phyloP scores from a whole-genome alignment of 2,888 invertebrate species.

The Drosophila testacea region DNA sequence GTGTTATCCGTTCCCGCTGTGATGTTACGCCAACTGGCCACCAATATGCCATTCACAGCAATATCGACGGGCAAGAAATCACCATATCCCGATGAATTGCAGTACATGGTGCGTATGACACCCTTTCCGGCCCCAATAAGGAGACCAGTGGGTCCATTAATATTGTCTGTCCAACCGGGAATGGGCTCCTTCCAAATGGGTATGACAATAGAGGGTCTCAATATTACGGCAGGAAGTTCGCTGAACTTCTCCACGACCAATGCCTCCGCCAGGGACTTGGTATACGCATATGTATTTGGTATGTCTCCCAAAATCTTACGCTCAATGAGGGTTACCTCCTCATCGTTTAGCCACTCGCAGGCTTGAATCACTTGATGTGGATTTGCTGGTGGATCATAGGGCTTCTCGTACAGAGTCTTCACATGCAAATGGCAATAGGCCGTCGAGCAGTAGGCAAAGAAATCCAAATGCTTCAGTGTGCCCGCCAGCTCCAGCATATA shows the following conservation, averaged over 20 bases:
- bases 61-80: slow-evolving; percentile 93
- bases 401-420: slow-evolving; percentile 91
- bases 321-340: slow-evolving; percentile 88
- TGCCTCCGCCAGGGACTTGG: slow-evolving; percentile 95
- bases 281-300: slow-evolving; percentile 88
- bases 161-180: slow-evolving; percentile 97
- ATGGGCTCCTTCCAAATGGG: slow-evolving; percentile 94
- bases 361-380: slow-evolving; percentile 91
- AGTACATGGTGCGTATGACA: slow-evolving; percentile 95
- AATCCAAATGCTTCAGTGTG: slow-evolving; percentile 90
- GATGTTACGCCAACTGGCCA: slow-evolving; percentile 82
- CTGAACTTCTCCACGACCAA: slow-evolving; percentile 92
- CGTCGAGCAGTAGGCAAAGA: slow-evolving; percentile 91
- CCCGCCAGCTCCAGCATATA: slow-evolving; percentile 93
- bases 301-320: slow-evolving; percentile 87
- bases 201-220: slow-evolving; percentile 95
- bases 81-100: slow-evolving; percentile 91
- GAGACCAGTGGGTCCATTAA: slow-evolving; percentile 95
- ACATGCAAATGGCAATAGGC: slow-evolving; percentile 96
- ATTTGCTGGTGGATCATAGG: slow-evolving; percentile 93
- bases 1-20: slow-evolving; percentile 64
- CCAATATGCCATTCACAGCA: slow-evolving; percentile 89
- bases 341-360: slow-evolving; percentile 92
- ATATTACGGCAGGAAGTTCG: slow-evolving; percentile 91
- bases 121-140: slow-evolving; percentile 94